A percentile compares a stretch with the other conserved stretches of the same genome.
These are phyloP conservation scores for Thamnaconus septentrionalis DNA, from an alignment of 2,113 vertebrate genomes.

Conservation along the genomic window DNA sequence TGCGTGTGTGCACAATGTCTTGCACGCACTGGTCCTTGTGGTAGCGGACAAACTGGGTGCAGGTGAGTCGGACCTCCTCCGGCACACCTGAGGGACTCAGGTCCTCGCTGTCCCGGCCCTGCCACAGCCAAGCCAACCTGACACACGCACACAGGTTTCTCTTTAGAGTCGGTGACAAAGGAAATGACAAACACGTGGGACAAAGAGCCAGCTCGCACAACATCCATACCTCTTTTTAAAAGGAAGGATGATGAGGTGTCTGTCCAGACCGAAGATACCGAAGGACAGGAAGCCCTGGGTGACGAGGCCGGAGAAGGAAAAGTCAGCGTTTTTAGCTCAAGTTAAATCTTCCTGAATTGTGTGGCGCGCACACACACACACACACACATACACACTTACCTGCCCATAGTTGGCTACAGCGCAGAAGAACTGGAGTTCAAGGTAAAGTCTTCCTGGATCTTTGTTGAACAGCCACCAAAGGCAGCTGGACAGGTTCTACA, in stretches of 20 bases:
- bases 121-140: constrained; percentile 87
- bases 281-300: constrained; percentile 93
- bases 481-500: constrained; percentile 94
- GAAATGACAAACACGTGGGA: not conserved
- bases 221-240: constrained; percentile 91
- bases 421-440: constrained; percentile 97
- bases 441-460: constrained; percentile 91
- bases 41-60: constrained; percentile 93
- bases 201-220: too few species aligned
- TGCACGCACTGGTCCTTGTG: constrained; percentile 92
- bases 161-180: too few species aligned
- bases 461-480: constrained; percentile 96
- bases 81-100: constrained; percentile 72
- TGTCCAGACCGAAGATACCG: constrained; percentile 94
- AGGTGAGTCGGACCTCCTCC: constrained; percentile 95
- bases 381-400: constrained; percentile 70
- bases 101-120: constrained; percentile 71
- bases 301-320: constrained; percentile 4
- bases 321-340: not conserved
- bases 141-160: constrained; percentile 13
- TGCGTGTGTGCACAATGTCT: constrained; percentile 87
- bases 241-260: constrained; percentile 92
- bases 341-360: too few species aligned
- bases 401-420: constrained; percentile 96
- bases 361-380: not conserved